Conservation (phyloP, 1,140 invertebrate genomes). For the Lutraria rhynchaena region DNA sequence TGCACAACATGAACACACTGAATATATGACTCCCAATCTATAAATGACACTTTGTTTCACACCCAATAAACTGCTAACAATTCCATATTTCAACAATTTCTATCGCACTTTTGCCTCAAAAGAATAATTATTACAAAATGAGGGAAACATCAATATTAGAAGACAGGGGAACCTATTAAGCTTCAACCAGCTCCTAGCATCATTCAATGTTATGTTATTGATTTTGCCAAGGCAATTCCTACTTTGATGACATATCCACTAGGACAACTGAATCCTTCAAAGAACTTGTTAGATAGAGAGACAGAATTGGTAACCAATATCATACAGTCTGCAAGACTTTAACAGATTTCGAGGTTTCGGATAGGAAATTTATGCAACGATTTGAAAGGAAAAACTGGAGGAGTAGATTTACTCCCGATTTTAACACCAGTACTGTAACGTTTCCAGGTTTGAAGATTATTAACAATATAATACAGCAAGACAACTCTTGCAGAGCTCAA, state of each 20-base stretch:
- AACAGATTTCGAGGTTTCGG: slow-evolving; percentile 28
- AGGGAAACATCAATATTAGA: slow-evolving; percentile 53
- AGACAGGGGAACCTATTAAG: slow-evolving; percentile 47
- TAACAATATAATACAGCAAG: no score
- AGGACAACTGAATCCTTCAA: slow-evolving; percentile 54
- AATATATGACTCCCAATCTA: neutral
- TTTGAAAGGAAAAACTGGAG: slow-evolving; percentile 6
- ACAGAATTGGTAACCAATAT: slow-evolving; percentile 39
- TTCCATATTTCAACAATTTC: slow-evolving; percentile 19
- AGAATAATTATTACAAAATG: slow-evolving; percentile 58
- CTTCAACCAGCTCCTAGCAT: slow-evolving; percentile 34
- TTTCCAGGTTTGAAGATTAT: no score
- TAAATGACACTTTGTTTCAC: slow-evolving; percentile 31
- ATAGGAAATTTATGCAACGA: slow-evolving; percentile 36
- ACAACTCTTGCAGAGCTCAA: no score
- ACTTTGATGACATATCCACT: slow-evolving; percentile 45
- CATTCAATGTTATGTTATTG: slow-evolving; percentile 56
- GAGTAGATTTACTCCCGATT: no score
- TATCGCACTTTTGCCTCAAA: slow-evolving; percentile 36
- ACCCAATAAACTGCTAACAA: slow-evolving; percentile 16
- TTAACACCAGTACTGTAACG: no score
- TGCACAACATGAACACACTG: slow-evolving; percentile 22
- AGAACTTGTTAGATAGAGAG: slow-evolving; percentile 55
- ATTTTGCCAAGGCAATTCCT: slow-evolving; percentile 55
- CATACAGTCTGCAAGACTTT: slow-evolving; percentile 34